Evolutionary conservation across 2,888 invertebrate genomes (phyloP).

Genomic region (Herminia tarsipennalis): DNA sequence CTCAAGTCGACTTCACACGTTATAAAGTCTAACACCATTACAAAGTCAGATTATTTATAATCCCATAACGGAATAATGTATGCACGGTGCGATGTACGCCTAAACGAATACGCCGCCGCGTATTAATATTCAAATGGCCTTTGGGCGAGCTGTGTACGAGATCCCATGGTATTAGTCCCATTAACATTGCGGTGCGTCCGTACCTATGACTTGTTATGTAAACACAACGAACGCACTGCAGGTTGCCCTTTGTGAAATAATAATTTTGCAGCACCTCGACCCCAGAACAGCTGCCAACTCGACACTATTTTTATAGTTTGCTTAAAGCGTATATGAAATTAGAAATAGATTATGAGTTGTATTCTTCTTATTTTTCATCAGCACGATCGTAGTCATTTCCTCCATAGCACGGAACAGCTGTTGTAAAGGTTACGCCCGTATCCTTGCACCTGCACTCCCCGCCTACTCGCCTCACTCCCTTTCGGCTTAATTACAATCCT

Average conservation of each 20-base stretch:
- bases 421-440: constrained; percentile 78
- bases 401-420: constrained; percentile 74
- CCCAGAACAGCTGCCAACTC: constrained; percentile 56
- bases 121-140: constrained; percentile 81
- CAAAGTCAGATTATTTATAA: constrained; percentile 60
- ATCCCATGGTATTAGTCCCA: constrained; percentile 69
- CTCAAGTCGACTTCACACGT: constrained; percentile 48
- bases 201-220: constrained; percentile 52
- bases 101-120: constrained; percentile 61
- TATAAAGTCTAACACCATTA: constrained; percentile 45
- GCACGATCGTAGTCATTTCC: constrained; percentile 66
- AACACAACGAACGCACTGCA: constrained; percentile 49
- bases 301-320: constrained; percentile 47
- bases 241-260: constrained; percentile 53
- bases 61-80: constrained; percentile 66
- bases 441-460: constrained; percentile 74
- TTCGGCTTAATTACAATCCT: constrained; percentile 73
- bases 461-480: constrained; percentile 55
- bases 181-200: constrained; percentile 64
- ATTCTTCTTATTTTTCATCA: constrained; percentile 58
- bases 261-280: constrained; percentile 47
- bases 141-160: constrained; percentile 63
- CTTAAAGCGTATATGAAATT: constrained; percentile 51
- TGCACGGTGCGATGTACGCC: constrained; percentile 60
- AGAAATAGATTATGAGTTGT: constrained; percentile 68